phyloP scores from a whole-genome alignment of 2,113 vertebrate species.

The Silurus glanis region DNA sequence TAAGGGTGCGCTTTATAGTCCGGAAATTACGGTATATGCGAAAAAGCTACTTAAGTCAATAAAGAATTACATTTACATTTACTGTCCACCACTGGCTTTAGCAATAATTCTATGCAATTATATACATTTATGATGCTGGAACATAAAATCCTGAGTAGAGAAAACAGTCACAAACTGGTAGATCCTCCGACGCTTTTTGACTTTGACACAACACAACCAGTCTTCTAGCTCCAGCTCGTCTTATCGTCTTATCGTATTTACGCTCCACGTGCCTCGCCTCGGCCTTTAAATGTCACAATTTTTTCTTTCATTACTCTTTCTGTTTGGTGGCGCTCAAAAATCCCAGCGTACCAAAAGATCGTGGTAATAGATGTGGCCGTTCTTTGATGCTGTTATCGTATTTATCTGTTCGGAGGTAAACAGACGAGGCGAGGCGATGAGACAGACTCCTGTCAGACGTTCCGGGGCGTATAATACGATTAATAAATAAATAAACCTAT shows the following conservation, averaged over 20 bases:
- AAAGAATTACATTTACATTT: too few relatives aligned
- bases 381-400: slow-evolving; percentile 52
- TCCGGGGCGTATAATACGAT: slow-evolving; percentile 34
- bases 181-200: background rate
- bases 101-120: background rate
- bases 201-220: slow-evolving; percentile 24
- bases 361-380: slow-evolving; percentile 48
- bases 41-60: too few relatives aligned
- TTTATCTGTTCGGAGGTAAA: slow-evolving; percentile 58
- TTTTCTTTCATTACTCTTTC: slow-evolving; percentile 17
- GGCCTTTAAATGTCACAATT: slow-evolving; percentile 57
- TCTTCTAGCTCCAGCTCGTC: slow-evolving; percentile 40
- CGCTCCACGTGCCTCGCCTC: slow-evolving; percentile 32
- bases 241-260: slow-evolving; percentile 43
- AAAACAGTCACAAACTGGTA: slow-evolving; percentile 33
- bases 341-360: slow-evolving; percentile 48
- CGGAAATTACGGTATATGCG: too few relatives aligned
- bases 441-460: slow-evolving; percentile 39
- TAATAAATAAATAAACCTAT: slow-evolving; percentile 54
- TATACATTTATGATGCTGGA: background rate
- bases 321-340: slow-evolving; percentile 40
- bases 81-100: background rate
- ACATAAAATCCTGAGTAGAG: background rate
- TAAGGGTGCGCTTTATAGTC: too few relatives aligned
- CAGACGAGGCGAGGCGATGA: slow-evolving; percentile 5